phyloP scores from a whole-genome alignment of 2,888 invertebrate genomes.

The Rosalia funebris region DNA sequence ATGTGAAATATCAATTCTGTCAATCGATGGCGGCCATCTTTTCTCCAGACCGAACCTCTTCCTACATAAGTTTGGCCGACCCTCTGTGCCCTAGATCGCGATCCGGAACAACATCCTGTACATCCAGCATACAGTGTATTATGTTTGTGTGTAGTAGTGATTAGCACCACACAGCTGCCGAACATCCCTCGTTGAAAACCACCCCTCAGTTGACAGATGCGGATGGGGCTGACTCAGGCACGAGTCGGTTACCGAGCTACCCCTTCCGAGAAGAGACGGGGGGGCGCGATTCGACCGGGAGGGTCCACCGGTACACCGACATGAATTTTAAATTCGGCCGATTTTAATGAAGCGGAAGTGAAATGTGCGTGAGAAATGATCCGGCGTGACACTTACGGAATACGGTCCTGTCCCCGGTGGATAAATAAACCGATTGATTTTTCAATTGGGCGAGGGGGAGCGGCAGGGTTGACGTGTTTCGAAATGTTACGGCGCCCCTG shows the following conservation, averaged over 20 bases:
- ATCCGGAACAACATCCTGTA: not conserved
- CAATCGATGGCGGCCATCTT: no score
- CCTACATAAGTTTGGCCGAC: not conserved
- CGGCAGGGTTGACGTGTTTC: no score
- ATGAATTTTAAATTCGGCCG: constrained; percentile 38
- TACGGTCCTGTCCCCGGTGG: no score
- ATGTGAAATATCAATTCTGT: no score
- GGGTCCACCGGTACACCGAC: constrained; percentile 23
- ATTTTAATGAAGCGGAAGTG: constrained; percentile 36
- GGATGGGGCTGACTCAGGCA: constrained; percentile 38
- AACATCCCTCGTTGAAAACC: constrained; percentile 47
- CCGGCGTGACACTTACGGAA: no score
- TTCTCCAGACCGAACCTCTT: no score
- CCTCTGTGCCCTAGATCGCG: not conserved
- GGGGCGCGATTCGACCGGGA: constrained; percentile 27
- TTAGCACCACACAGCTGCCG: constrained; percentile 53
- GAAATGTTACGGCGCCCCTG: no score
- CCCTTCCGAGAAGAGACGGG: constrained; percentile 14
- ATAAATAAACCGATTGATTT: no score
- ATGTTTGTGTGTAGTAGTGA: constrained; percentile 47
- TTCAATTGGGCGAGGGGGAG: no score
- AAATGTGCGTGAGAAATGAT: constrained; percentile 24
- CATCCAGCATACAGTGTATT: constrained; percentile 19
- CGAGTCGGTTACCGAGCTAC: constrained; percentile 24
- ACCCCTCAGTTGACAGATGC: constrained; percentile 50